phyloP scores from a whole-genome alignment of 2,888 invertebrate genomes.

The Tetragonula carbonaria region DNA sequence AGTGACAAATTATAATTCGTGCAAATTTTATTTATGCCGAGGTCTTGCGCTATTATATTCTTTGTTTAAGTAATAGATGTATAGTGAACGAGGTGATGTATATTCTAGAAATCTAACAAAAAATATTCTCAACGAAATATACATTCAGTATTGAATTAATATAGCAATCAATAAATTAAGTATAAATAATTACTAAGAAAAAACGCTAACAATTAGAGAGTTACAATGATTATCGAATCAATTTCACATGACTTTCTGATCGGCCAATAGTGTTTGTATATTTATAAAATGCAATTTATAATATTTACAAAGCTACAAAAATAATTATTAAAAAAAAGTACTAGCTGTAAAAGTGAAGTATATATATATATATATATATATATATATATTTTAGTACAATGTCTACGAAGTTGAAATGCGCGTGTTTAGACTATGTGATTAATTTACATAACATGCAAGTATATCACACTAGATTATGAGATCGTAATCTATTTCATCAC shows the following conservation, averaged over 20 bases:
- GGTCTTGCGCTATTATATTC: neutral
- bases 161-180: neutral
- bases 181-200: neutral
- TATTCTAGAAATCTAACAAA: neutral
- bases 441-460: neutral
- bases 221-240: neutral
- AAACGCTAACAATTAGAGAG: neutral
- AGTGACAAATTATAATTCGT: neutral
- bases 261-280: neutral
- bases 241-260: neutral
- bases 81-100: no score
- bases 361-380: neutral
- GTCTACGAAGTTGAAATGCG: neutral
- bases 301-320: neutral
- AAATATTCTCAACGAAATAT: neutral
- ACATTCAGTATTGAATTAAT: neutral
- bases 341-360: neutral
- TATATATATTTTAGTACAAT: no score
- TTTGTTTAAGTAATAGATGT: neutral
- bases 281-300: neutral
- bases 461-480: no score
- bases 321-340: neutral
- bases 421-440: neutral
- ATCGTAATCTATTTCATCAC: neutral
- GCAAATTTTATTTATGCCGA: neutral